phyloP scores from a whole-genome alignment of 2,888 invertebrate genomes.

The Caenorhabditis wallacei region DNA sequence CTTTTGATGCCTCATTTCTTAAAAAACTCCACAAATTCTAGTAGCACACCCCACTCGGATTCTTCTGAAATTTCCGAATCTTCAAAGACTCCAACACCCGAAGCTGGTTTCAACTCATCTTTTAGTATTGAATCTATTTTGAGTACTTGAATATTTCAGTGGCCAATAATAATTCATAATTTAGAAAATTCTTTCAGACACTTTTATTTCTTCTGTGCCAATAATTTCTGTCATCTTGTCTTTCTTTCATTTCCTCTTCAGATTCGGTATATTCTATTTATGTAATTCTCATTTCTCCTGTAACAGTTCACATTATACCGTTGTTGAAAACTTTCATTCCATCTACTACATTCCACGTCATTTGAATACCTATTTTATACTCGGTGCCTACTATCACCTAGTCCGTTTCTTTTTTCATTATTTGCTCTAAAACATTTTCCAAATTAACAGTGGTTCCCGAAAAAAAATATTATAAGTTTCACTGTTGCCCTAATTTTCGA shows the following conservation, averaged over 20 bases:
- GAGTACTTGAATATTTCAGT: constrained; percentile 37
- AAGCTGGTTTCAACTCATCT: constrained; percentile 41
- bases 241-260: constrained; percentile 11
- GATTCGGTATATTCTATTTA: constrained; percentile 29
- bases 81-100: constrained; percentile 61
- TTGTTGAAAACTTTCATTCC: too few species aligned
- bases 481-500: too few species aligned
- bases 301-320: too few species aligned
- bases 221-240: constrained; percentile 20
- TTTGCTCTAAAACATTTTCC: too few species aligned
- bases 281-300: too few species aligned
- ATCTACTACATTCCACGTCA: too few species aligned
- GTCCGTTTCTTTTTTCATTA: too few species aligned
- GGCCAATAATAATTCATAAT: too few species aligned
- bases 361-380: too few species aligned
- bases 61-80: constrained; percentile 39
- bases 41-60: constrained; percentile 44
- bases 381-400: too few species aligned
- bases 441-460: too few species aligned
- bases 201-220: constrained; percentile 22
- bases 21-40: constrained; percentile 8
- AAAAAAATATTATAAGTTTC: too few species aligned
- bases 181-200: background rate
- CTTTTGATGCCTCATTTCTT: constrained; percentile 69
- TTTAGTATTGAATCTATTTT: constrained; percentile 65